phyloP scores from a whole-genome alignment of 2,888 invertebrate genomes.

The Scaptomyza parva region DNA sequence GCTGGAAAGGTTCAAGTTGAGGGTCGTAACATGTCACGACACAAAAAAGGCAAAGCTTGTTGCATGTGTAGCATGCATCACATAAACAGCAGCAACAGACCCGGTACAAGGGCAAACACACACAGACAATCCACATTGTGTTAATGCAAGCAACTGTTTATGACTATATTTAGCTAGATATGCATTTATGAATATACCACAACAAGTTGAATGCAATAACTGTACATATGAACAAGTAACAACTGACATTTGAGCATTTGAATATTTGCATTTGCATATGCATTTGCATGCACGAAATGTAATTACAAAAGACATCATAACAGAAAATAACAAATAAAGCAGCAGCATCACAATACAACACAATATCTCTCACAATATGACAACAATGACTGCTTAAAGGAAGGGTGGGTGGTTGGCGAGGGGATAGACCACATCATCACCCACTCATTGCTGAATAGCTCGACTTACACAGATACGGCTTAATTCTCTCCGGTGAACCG shows the following conservation, averaged over 20 bases:
- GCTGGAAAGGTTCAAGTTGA: constrained; percentile 70
- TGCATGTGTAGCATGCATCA: constrained; percentile 41
- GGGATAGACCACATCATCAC: background rate
- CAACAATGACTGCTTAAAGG: constrained; percentile 1
- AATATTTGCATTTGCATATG: constrained; percentile 15
- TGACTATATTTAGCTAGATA: constrained; percentile 46
- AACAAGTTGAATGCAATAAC: constrained; percentile 15
- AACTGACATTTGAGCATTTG: background rate
- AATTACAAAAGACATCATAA: background rate
- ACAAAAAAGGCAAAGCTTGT: constrained; percentile 35
- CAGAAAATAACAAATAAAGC: constrained; percentile 2
- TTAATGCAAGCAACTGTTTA: constrained; percentile 12
- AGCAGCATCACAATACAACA: constrained; percentile 13
- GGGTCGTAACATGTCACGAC: constrained; percentile 48
- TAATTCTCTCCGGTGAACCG: constrained; percentile 30
- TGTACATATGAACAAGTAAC: constrained; percentile 10
- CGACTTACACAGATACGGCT: constrained; percentile 49
- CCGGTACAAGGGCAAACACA: background rate
- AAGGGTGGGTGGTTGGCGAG: background rate
- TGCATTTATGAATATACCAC: background rate
- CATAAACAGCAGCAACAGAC: background rate
- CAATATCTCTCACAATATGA: background rate
- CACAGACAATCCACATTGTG: constrained; percentile 8
- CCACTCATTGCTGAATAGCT: constrained; percentile 21
- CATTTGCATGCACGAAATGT: constrained; percentile 21